These are phyloP conservation scores for Xiphias gladius DNA, from an alignment of 2,113 vertebrate species.

Conservation along the genomic window DNA sequence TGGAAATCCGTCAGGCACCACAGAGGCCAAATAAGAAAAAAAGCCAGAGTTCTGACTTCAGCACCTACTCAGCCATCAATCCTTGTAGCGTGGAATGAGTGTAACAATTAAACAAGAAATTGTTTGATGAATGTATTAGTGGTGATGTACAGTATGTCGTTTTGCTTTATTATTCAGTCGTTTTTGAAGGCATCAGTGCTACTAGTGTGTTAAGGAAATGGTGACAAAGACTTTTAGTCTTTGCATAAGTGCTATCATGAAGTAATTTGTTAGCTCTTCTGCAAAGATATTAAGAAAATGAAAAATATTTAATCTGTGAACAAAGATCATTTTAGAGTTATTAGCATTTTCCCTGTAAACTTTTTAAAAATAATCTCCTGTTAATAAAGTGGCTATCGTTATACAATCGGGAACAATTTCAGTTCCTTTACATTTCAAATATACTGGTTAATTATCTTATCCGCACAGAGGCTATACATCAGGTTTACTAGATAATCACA, in stretches of 20 bases:
- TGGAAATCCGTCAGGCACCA: constrained; percentile 41
- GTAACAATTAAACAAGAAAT: no score
- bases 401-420: no score
- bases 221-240: background rate
- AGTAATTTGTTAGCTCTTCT: background rate
- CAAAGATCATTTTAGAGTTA: no score
- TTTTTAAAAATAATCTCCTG: background rate
- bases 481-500: no score
- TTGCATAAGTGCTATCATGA: background rate
- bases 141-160: no score
- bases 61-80: constrained; percentile 47
- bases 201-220: background rate
- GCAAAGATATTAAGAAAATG: no score
- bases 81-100: background rate
- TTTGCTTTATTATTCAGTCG: background rate
- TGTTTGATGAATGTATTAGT: no score
- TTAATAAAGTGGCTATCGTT: background rate
- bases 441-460: no score
- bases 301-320: no score
- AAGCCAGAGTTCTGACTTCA: constrained; percentile 37
- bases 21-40: constrained; percentile 49
- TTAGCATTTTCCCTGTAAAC: background rate
- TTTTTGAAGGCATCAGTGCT: background rate
- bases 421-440: no score
- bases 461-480: no score